A percentile compares a stretch with the other conserved stretches of the same genome.
These are phyloP conservation scores for Machimus atricapillus DNA, from an alignment of 2,888 invertebrate species.

Conservation along the genomic window DNA sequence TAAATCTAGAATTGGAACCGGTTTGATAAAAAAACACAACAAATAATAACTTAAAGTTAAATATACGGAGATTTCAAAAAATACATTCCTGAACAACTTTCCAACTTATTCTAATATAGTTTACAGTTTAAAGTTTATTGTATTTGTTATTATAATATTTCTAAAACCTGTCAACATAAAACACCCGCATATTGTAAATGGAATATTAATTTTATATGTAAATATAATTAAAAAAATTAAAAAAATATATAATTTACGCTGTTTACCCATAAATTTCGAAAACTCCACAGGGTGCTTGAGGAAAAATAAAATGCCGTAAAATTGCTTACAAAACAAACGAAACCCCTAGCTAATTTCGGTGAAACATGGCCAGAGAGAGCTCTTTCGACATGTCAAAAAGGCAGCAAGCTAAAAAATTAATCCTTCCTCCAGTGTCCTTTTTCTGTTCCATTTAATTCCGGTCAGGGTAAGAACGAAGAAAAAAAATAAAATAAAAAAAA, in stretches of 20 bases:
- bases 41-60: too few species aligned
- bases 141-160: too few species aligned
- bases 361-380: neutral
- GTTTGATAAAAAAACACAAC: too few species aligned
- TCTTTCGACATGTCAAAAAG: neutral
- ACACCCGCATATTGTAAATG: too few species aligned
- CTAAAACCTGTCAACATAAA: too few species aligned
- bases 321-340: neutral
- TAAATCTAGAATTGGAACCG: too few species aligned
- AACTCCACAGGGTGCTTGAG: neutral
- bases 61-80: too few species aligned
- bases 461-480: neutral
- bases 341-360: neutral
- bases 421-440: slow-evolving; percentile 1
- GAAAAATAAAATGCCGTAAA: neutral
- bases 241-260: neutral
- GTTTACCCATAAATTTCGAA: neutral
- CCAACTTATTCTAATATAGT: too few species aligned
- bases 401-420: slow-evolving; percentile 12
- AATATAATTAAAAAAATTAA: neutral
- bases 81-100: too few species aligned
- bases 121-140: too few species aligned
- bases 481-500: too few species aligned
- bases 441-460: slow-evolving; percentile 34
- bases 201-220: too few species aligned